Evolutionary conservation across 2,797 vertebrate species (phyloP).

Genomic region (Catharus ustulatus): DNA sequence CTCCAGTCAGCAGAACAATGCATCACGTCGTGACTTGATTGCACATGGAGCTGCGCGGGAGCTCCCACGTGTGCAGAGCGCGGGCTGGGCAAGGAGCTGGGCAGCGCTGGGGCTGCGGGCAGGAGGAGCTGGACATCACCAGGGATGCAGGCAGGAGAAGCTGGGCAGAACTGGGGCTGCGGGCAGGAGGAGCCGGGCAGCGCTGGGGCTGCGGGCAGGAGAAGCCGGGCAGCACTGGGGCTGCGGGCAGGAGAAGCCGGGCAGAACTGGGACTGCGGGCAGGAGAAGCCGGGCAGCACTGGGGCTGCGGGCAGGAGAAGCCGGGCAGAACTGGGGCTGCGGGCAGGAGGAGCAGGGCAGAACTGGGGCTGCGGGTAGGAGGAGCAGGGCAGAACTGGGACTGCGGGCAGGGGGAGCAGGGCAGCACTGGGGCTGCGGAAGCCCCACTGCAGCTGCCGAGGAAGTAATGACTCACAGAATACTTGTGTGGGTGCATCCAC

Average conservation of each 20-base stretch:
- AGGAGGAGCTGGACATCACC: neutral
- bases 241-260: neutral
- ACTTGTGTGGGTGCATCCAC: neutral
- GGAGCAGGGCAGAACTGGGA: neutral
- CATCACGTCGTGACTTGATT: neutral
- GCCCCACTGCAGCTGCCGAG: neutral
- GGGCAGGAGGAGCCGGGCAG: neutral
- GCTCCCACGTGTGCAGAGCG: neutral
- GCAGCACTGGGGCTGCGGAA: neutral
- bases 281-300: neutral
- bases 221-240: neutral
- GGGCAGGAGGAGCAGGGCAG: neutral
- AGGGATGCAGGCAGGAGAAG: neutral
- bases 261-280: fast-evolving
- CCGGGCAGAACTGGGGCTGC: no score
- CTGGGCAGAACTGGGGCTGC: neutral
- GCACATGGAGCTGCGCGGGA: fast-evolving
- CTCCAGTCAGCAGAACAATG: neutral
- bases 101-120: fast-evolving
- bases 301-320: neutral
- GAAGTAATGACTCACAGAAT: neutral
- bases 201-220: neutral
- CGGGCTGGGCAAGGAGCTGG: neutral
- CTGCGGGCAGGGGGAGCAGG: neutral
- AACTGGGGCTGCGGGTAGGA: fast-evolving